Evolutionary conservation across 1,140 invertebrate genomes (phyloP).

Genomic region (Ctenoplectra terminalis): DNA sequence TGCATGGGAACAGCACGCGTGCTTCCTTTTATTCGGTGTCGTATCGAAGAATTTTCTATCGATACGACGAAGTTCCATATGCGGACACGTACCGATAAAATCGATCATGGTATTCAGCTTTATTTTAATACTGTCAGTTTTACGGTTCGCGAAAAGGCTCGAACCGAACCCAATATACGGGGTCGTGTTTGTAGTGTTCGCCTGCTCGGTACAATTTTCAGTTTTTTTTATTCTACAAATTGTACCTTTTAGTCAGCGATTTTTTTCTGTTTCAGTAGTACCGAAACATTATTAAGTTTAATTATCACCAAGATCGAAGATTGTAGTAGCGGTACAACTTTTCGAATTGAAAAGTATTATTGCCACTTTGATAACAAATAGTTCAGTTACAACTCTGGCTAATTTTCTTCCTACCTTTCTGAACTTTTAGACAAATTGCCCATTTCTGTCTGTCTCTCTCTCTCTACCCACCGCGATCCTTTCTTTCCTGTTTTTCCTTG

Average conservation of each 20-base stretch:
- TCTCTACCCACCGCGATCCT: not conserved
- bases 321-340: not conserved
- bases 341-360: constrained; percentile 28
- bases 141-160: not conserved
- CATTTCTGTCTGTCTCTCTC: not conserved
- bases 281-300: constrained; percentile 23
- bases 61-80: too few relatives aligned
- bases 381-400: constrained; percentile 31
- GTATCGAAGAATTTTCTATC: not conserved
- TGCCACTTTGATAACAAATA: constrained; percentile 55
- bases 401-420: constrained; percentile 50
- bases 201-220: too few relatives aligned
- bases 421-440: constrained; percentile 59
- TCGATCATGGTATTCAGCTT: not conserved
- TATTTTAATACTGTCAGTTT: not conserved
- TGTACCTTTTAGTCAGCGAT: not conserved
- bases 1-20: too few relatives aligned
- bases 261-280: not conserved
- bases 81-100: too few relatives aligned
- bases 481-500: not conserved
- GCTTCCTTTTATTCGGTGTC: constrained; percentile 11
- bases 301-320: constrained; percentile 31
- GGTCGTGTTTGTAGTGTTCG: not conserved
- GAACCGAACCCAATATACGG: not conserved
- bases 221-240: not conserved